A percentile compares a stretch with the other conserved stretches of the same genome.
Evolutionary conservation across 35 echinoderm and acorn worm species (phyloP).

Genomic region (Eucidaris tribuloides): DNA sequence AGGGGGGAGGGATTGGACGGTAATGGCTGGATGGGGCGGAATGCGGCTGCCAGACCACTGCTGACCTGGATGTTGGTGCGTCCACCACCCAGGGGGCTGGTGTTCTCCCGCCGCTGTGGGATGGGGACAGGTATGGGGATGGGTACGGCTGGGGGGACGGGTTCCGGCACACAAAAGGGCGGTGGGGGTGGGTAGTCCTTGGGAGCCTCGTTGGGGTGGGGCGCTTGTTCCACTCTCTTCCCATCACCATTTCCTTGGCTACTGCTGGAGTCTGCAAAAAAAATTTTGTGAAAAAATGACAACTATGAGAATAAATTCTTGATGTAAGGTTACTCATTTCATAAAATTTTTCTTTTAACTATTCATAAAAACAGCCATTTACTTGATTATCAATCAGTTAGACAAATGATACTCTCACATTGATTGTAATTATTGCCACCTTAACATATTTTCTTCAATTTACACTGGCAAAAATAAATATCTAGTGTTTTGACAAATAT

Average conservation of each 20-base stretch:
- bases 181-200: not conserved
- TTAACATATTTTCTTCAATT: too few relatives aligned
- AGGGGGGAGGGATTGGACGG: not conserved
- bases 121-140: conserved; percentile 7
- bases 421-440: too few relatives aligned
- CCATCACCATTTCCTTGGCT: not conserved
- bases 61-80: conserved; percentile 5
- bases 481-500: too few relatives aligned
- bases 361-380: too few relatives aligned
- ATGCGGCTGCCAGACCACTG: not conserved
- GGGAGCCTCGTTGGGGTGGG: not conserved
- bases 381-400: too few relatives aligned
- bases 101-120: not conserved
- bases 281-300: too few relatives aligned
- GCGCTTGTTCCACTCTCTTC: not conserved
- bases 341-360: too few relatives aligned
- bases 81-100: conserved; percentile 1
- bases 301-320: too few relatives aligned
- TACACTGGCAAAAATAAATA: too few relatives aligned
- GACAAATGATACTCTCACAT: too few relatives aligned
- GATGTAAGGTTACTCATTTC: too few relatives aligned
- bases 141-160: not conserved
- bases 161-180: too few relatives aligned
- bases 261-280: conserved; percentile 7
- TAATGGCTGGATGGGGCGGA: conserved; percentile 11